Base-by-base conservation (phyloP, 2,113 vertebrate species). In the Centropus bengalensis region DNA sequence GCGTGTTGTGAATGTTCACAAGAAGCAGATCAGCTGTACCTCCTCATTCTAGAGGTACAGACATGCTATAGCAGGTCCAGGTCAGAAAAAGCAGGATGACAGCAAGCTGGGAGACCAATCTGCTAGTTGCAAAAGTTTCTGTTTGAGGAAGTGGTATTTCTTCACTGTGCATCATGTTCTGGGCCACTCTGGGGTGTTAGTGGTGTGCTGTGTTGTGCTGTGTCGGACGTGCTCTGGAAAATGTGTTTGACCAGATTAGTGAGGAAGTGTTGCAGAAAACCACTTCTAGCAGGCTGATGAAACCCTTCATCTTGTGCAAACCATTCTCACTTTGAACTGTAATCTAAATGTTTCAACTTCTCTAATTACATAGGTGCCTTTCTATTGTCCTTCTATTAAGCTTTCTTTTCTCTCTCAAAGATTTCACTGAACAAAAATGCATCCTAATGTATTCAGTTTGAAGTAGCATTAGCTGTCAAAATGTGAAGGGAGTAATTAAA, bases 131-230 rank as follows among this genome's bases (percentile, higher is more conserved):
- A 82, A 60, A 20, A 20, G 5, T 6, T 71, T 44, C n/a, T 87
- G 23, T 1, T 49, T 85, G 44, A 69, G 45, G 49, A 85, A 54
- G 19, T 58, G 49, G 7, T 63, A 73, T 52, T 95, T 88, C 80
- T 83, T 77, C 55, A 71, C 32, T 5, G 4, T 4, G 9, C 38
- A 30, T 30, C 15, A 9, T 0, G 4, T 17, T 68, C 14, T 1
- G 2, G 15, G 44, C 30, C 27, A 42, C 15, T 45, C 56, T 59
- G 40, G 87, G 54, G 69, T 54, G 11, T 16, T 10, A 32, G 27
- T 14, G 74, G 68, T 68, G 78, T 0, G 1, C 8, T 2, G 5
- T 1, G 4, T 8, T 8, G 5, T 36, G 21, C 15, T 64, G 21
- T 58, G 83, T 10, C 2, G 32, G 10, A 87, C 0, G 4, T 68